phyloP scores from a whole-genome alignment of 2,113 vertebrate species.

The Ptilonorhynchus violaceus region DNA sequence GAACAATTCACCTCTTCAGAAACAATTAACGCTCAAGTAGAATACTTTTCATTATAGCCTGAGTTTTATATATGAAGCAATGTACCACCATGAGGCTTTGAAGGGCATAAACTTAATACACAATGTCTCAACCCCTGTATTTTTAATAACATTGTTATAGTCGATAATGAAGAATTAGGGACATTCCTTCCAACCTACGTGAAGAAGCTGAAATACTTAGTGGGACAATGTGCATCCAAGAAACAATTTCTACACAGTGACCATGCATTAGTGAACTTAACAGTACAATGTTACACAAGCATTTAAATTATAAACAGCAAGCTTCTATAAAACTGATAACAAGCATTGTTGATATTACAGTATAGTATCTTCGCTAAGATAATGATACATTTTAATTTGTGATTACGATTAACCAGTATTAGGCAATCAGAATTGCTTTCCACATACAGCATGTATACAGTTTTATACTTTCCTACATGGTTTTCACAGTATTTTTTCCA shows the following conservation, averaged over 20 bases:
- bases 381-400: not conserved
- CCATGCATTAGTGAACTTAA: not conserved
- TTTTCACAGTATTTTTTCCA: not conserved
- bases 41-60: not conserved
- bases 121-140: not conserved
- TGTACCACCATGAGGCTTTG: not conserved
- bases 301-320: not conserved
- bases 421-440: not conserved
- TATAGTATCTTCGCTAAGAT: not conserved
- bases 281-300: not conserved
- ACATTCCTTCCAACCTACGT: not conserved
- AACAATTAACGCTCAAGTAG: not conserved
- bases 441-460: not conserved
- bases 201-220: not conserved
- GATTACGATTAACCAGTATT: not conserved
- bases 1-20: not conserved
- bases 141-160: not conserved
- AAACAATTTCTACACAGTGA: not conserved
- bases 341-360: not conserved
- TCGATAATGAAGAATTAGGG: not conserved
- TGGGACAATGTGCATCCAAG: not conserved
- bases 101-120: not conserved
- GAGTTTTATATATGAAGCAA: not conserved
- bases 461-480: not conserved
- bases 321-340: not conserved